Evolutionary conservation across 2,797 vertebrate species (phyloP).

Genomic region (Poliocrania exsul): DNA sequence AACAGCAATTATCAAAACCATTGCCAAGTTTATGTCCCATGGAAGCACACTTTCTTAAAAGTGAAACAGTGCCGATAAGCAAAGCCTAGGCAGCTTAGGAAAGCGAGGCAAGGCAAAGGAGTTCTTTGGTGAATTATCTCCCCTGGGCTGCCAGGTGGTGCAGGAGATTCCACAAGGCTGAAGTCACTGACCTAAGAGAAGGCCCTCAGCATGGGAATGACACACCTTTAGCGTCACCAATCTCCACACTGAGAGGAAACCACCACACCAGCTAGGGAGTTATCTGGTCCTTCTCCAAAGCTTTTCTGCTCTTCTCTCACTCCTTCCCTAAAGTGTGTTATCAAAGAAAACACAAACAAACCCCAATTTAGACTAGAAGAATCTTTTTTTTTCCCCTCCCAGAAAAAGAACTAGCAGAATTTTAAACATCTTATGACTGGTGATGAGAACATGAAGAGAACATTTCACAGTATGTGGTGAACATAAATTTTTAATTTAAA

Average conservation of each 20-base stretch:
- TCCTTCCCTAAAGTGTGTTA: neutral
- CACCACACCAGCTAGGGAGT: neutral
- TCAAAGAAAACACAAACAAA: constrained; percentile 52
- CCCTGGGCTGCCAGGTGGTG: neutral
- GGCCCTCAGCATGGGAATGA: neutral
- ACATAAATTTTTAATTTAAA: constrained; percentile 40
- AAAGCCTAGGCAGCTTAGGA: neutral
- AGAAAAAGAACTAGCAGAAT: neutral
- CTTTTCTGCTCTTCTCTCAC: constrained; percentile 26
- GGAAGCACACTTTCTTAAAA: constrained; percentile 43
- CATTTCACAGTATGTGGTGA: neutral
- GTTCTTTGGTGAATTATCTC: constrained; percentile 15
- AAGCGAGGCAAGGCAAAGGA: constrained; percentile 1
- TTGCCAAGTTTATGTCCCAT: constrained; percentile 51
- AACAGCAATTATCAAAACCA: constrained; percentile 56
- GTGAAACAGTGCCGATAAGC: constrained; percentile 14
- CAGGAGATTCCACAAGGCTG: constrained; percentile 50
- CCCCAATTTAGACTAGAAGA: neutral
- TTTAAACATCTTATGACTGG: neutral
- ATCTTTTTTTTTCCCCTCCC: neutral
- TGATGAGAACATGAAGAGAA: neutral
- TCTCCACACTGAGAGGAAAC: constrained; percentile 9
- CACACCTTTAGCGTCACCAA: constrained; percentile 6
- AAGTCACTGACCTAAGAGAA: constrained; percentile 33
- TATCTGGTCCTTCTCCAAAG: constrained; percentile 8